Evolutionary conservation across 2,797 vertebrate species (phyloP).

Genomic region (Acomys russatus): DNA sequence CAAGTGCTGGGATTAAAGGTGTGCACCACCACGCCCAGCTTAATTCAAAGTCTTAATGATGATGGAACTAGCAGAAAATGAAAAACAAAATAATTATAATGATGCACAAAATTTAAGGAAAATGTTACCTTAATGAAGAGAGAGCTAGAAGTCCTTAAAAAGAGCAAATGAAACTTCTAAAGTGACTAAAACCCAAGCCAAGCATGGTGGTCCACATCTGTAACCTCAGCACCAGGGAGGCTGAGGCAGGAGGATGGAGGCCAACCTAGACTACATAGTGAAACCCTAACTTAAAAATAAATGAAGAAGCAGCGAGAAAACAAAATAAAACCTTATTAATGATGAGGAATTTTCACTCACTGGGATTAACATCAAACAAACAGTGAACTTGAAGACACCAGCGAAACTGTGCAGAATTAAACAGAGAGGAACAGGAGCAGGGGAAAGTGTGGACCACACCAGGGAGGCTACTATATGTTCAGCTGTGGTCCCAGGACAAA

Average conservation of each 20-base stretch:
- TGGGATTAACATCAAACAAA: constrained; percentile 49
- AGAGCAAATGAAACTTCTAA: constrained; percentile 19
- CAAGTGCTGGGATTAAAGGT: too few species aligned
- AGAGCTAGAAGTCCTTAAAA: constrained; percentile 47
- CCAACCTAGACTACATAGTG: too few species aligned
- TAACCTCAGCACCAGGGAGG: not conserved
- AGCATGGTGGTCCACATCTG: not conserved
- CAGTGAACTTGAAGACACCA: constrained; percentile 20
- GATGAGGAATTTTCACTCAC: constrained; percentile 28
- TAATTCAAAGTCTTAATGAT: not conserved
- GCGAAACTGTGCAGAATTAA: not conserved
- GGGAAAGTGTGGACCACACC: not conserved
- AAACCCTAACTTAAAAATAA: not conserved
- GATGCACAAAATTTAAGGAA: not conserved
- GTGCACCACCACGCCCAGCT: too few species aligned
- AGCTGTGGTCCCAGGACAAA: not conserved
- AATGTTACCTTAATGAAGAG: constrained; percentile 34
- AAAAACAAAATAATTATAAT: not conserved
- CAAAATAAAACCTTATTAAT: not conserved
- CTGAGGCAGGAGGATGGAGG: not conserved
- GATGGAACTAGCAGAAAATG: not conserved
- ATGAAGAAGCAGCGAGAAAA: not conserved
- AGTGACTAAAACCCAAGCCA: not conserved
- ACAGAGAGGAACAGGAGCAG: not conserved
- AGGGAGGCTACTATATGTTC: not conserved